A percentile compares a stretch with the other conserved stretches of the same genome.
These are phyloP conservation scores for Aspidoscelis tigris DNA, from an alignment of 2,113 vertebrate species.

Conservation along the genomic window DNA sequence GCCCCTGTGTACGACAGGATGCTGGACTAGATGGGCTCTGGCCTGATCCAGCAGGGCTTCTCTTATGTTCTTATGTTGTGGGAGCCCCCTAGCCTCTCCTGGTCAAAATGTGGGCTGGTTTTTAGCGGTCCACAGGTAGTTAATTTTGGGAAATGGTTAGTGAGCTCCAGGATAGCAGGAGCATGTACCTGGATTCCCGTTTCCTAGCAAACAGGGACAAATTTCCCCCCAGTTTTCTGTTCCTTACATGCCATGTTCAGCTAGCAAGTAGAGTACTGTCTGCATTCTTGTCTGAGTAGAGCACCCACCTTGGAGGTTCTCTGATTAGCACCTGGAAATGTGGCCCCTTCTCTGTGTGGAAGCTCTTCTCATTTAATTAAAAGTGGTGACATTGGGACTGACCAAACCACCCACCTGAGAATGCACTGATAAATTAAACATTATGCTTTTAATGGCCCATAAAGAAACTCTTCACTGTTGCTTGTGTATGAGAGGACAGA, in stretches of 20 bases:
- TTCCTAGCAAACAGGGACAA: too few species aligned
- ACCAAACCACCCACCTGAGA: slow-evolving; percentile 74
- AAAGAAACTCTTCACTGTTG: slow-evolving; percentile 76
- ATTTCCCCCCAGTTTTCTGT: not conserved
- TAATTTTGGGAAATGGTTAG: too few species aligned
- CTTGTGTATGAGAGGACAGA: slow-evolving; percentile 60
- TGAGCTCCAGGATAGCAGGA: too few species aligned
- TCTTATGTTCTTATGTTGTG: too few species aligned
- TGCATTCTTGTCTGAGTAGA: slow-evolving; percentile 4
- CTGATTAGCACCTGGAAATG: slow-evolving; percentile 13
- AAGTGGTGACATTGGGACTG: slow-evolving; percentile 80
- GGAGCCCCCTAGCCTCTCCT: too few species aligned
- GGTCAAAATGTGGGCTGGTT: too few species aligned
- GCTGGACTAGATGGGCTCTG: too few species aligned
- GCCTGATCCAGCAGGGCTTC: too few species aligned
- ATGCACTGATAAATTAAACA: slow-evolving; percentile 80
- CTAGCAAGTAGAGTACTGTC: slow-evolving; percentile 8
- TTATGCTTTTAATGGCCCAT: slow-evolving; percentile 81
- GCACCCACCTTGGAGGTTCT: slow-evolving; percentile 9
- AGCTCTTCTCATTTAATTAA: slow-evolving; percentile 77
- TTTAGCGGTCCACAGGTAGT: too few species aligned
- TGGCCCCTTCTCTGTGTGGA: slow-evolving; percentile 25
- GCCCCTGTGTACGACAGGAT: too few species aligned
- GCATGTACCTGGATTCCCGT: too few species aligned
- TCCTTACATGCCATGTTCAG: not conserved